Evolutionary conservation across 1,140 invertebrate genomes (phyloP).

Genomic region (Maniola jurtina): DNA sequence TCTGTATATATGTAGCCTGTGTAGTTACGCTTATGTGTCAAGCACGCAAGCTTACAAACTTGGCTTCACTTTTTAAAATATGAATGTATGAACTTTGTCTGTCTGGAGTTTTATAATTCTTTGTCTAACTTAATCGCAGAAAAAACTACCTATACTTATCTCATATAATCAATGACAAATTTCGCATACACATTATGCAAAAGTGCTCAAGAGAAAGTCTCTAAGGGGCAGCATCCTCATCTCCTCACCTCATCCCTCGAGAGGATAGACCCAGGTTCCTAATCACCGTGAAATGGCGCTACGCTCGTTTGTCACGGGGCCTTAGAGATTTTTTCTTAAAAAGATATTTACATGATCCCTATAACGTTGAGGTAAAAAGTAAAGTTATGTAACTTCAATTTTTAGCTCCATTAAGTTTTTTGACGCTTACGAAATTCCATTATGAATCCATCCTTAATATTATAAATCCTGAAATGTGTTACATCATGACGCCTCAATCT

Average conservation of each 20-base stretch:
- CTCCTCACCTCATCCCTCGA: slow-evolving; percentile 12
- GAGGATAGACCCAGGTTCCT: slow-evolving; percentile 15
- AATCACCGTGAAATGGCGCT: slow-evolving; percentile 20
- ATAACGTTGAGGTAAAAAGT: not conserved
- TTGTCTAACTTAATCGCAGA: no score
- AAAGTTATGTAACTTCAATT: not conserved
- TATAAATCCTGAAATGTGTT: no score
- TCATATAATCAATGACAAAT: not conserved
- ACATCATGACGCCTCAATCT: no score
- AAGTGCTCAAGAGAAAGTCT: not conserved
- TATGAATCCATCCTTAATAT: no score
- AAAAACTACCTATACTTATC: no score
- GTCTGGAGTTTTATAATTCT: no score
- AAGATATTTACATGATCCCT: slow-evolving; percentile 2
- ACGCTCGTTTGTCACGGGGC: slow-evolving; percentile 9
- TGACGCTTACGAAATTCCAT: no score
- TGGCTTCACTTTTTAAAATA: no score
- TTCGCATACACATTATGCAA: not conserved
- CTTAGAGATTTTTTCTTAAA: slow-evolving; percentile 4
- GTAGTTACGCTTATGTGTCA: no score
- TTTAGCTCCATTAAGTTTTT: not conserved
- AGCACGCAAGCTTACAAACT: no score
- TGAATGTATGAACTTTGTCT: no score
- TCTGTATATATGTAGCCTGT: no score
- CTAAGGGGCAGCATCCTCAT: slow-evolving; percentile 14